Base-by-base conservation (phyloP, 2,113 vertebrate species). In the Balaenoptera acutorostrata region DNA sequence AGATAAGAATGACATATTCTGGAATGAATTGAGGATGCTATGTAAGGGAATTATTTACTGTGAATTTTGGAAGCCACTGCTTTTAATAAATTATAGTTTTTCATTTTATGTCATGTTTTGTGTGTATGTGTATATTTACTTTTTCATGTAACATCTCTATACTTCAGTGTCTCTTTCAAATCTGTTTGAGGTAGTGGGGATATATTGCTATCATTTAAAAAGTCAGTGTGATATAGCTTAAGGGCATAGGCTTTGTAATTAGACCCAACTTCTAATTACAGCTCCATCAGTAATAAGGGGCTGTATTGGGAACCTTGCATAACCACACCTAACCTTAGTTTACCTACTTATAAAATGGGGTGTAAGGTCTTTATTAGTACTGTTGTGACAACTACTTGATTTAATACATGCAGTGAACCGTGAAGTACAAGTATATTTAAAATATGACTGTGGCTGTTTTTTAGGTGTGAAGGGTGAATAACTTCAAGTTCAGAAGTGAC, bases 31-130 rank as follows among this genome's bases (percentile, higher is more conserved):
- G 64, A 81, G 15, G 91, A 15, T 88, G 8, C 59, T 90, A 8
- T 89, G 88, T 77, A 93, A 89, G 46, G 18, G 36, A 57, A 31
- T 88, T 93, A 31, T 88, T 93, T 81, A 64, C 33, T 82, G 49
- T 59, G 49, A 85, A 81, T 69, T 74, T 96, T 81, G 9, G 59
- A 95, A 95, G 20, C 63, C 44, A 90, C 29, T 97, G 36, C 4
- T 36, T 74, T 93, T 93, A 87, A 90, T 93, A 92, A 88, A 25
- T 59, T 75, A 46, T 46, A 89, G 8, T 69, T 82, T 94, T 90
- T 75, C 6, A 85, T 91, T 93, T 96, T 78, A 90, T 94, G 21
- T 93, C 64, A 39, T 93, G 23, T 93, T 80, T 88, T 96, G 18
- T 86, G 14, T 80, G 10, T 89, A 4, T 71, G 20, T 84, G 5